Base-by-base conservation (phyloP, 92 coral and sea anemone species). In the Heliopora coerulea region DNA sequence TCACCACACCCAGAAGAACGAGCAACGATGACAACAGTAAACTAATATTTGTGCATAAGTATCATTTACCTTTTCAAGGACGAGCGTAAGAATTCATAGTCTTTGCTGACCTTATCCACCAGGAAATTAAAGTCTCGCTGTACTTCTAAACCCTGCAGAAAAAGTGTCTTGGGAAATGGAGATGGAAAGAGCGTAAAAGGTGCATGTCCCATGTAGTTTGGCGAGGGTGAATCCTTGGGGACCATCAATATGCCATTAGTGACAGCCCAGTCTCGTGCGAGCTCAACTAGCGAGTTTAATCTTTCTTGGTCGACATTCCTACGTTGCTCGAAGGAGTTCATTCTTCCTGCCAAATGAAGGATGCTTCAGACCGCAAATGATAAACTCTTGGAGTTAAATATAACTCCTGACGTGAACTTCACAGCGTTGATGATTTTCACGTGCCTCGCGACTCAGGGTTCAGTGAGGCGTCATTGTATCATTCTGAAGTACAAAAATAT, bases 151-250 rank as follows among this genome's bases (percentile, higher is more conserved):
- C 91, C 95, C 49, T 81, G 88, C 1, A 56, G 21, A 70, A 90
- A 90, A 48, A 88, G 78, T 23, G 64, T 84, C 66, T 83, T 83
- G 4, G 96, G 96, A 54, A 86, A 90, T 0, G 86, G 79, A 13
- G 98, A 70, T 0, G 98, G 95, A 15, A 87, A 80, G 6, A 93
- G 89, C 24, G 89, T 81, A 44, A 93, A 93, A 0, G 98, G 98
- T 6, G 91, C 91, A 41, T 87, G 98, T 24, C 42, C 56, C 31
- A 70, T 29, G 24, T 50, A 59, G 59, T 75, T 65, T 14, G 56
- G n/a, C 52, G 69, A 32, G 28, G 82, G 73, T 0, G 18, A 42
- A 52, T 48, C 81, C 75, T 21, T 61, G 10, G 28, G 79, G 67
- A 70, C 69, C 88, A 42, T 80, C 56, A 82, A 67, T 35, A 82